Evolutionary conservation across 2,888 invertebrate species (phyloP).

Genomic region (Spodoptera littoralis): DNA sequence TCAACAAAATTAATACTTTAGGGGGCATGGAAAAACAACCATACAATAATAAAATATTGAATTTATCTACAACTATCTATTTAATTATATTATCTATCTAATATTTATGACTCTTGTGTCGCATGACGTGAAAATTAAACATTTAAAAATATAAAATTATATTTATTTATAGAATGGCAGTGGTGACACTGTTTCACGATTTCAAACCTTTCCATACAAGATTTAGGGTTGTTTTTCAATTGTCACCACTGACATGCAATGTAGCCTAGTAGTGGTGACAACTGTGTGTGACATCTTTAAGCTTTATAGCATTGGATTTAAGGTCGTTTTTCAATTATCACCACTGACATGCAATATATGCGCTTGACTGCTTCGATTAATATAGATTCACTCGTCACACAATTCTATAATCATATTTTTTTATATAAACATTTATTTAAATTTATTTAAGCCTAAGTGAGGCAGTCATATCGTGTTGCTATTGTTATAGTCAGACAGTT

Average conservation of each 20-base stretch:
- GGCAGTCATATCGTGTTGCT: slow-evolving; percentile 30
- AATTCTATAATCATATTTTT: slow-evolving; percentile 4
- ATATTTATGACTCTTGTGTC: slow-evolving; percentile 54
- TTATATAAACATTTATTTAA: background rate
- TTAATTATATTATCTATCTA: slow-evolving; percentile 47
- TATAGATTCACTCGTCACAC: slow-evolving; percentile 12
- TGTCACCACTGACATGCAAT: too few relatives aligned
- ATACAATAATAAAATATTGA: slow-evolving; percentile 52
- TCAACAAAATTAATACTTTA: slow-evolving; percentile 64
- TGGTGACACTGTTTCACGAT: too few relatives aligned
- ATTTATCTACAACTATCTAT: slow-evolving; percentile 55
- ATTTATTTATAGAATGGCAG: slow-evolving; percentile 9
- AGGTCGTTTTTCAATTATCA: too few relatives aligned
- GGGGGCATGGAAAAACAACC: slow-evolving; percentile 51
- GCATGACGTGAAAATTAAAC: slow-evolving; percentile 45
- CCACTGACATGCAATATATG: background rate
- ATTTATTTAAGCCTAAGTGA: slow-evolving; percentile 37
- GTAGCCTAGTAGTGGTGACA: too few relatives aligned
- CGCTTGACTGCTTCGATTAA: slow-evolving; percentile 30
- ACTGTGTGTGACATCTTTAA: too few relatives aligned
- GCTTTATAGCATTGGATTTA: too few relatives aligned
- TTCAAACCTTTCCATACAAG: too few relatives aligned
- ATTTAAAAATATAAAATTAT: slow-evolving; percentile 19
- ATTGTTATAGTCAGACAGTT: slow-evolving; percentile 10
- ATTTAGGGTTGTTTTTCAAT: too few relatives aligned